Base-by-base conservation (phyloP, 1,140 invertebrate genomes). In the Pseudomyrmex sp. region DNA sequence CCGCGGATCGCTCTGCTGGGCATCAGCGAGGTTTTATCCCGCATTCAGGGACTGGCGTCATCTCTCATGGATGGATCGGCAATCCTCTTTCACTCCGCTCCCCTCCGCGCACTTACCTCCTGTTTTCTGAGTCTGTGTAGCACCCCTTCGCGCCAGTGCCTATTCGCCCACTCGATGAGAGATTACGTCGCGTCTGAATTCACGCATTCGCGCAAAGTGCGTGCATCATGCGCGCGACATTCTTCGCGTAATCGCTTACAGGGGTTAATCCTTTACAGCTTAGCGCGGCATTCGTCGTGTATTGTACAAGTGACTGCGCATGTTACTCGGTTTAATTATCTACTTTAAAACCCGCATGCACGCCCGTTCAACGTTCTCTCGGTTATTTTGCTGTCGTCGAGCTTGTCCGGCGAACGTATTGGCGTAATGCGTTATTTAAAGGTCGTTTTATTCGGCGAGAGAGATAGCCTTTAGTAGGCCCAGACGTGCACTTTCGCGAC, bases 41-140 rank as follows among this genome's bases (percentile, higher is more conserved):
- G 90, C 90, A 93, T 93, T 92, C 92, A 92, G 88, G 76, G 86
- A 90, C 90, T 91, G 86, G 65, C 88, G 87, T 91, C 90, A 92
- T 92, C 92, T 90, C 91, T 92, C 91, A 92, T 92, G 91, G 92
- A 92, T 93, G 91, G 91, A 93, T 93, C 92, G 91, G 88, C 89
- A 93, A 93, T 93, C 93, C 93, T 93, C 93, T 93, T 93, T 92
- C 92, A 91, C 91, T 84, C 84, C 70, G 72, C 74, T n/a, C 82
- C 63, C 82, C 88, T 70, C 77, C 88, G 83, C 56, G 63, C 80
- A 77, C 87, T 89, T 84, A 87, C 68, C 80, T 62, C 84, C 76
- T 54, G 18, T 56, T 58, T 23, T 59, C 50, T 63, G 50, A 59
- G 61, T 23, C 18, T 18, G 20, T 75, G 76, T 61, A 59, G 56